These are phyloP conservation scores for Ganaspis brasiliensis DNA, from an alignment of 2,888 invertebrate species.

Conservation along the genomic window DNA sequence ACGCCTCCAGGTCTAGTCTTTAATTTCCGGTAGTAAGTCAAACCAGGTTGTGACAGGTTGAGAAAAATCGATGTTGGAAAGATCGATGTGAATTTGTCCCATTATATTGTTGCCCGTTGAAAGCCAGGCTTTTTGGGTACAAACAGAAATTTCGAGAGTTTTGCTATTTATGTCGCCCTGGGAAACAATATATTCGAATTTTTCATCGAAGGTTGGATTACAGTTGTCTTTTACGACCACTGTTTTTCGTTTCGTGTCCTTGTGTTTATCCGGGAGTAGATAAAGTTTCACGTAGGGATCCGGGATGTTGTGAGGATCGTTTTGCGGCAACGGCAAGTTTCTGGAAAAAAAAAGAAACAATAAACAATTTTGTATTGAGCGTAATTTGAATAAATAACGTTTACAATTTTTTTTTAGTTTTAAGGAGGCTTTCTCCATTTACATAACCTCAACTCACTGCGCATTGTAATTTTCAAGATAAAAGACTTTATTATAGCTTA, in stretches of 20 bases:
- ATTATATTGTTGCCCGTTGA: conserved; percentile 91
- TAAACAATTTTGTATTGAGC: too few species aligned
- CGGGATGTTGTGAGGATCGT: conserved; percentile 91
- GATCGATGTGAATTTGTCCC: conserved; percentile 88
- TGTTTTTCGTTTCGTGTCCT: conserved; percentile 94
- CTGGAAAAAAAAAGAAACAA: too few species aligned
- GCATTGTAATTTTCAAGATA: too few species aligned
- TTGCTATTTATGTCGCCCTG: conserved; percentile 89
- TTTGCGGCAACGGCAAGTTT: conserved; percentile 86
- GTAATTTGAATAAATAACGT: too few species aligned
- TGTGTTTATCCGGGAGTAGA: conserved; percentile 90
- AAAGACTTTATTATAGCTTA: too few species aligned
- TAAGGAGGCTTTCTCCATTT: too few species aligned
- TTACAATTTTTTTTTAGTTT: too few species aligned
- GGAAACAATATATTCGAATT: conserved; percentile 93
- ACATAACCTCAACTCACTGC: too few species aligned
- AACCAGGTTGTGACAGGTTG: conserved; percentile 89
- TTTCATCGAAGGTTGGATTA: conserved; percentile 94
- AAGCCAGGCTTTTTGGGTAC: conserved; percentile 93
- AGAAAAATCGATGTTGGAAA: conserved; percentile 86
- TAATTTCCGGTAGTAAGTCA: conserved; percentile 84
- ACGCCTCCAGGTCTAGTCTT: conserved; percentile 71
- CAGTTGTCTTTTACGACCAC: conserved; percentile 93
- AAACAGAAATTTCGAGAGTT: conserved; percentile 92
- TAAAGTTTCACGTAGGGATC: conserved; percentile 96